These are phyloP conservation scores for Iselma pallidipennis DNA, from an alignment of 2,888 invertebrate species.

Conservation along the genomic window DNA sequence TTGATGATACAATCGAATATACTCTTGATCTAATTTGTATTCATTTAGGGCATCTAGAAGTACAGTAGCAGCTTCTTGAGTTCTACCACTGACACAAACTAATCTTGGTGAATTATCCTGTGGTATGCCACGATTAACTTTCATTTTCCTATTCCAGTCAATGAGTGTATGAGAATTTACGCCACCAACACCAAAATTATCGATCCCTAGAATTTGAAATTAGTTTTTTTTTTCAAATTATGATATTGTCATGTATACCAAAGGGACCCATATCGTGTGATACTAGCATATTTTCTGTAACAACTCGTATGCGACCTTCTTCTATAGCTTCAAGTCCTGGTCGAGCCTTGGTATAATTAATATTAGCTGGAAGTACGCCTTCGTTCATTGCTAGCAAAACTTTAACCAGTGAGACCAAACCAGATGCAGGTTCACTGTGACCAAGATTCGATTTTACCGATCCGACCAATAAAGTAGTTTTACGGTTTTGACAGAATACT, in stretches of 20 bases:
- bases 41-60: conserved; percentile 6
- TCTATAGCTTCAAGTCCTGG: neutral
- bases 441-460: conserved; percentile 93
- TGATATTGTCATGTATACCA: neutral
- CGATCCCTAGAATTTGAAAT: conserved; percentile 5
- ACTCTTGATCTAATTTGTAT: conserved; percentile 8
- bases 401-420: conserved; percentile 72
- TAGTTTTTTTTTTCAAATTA: no score
- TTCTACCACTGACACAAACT: conserved; percentile 75
- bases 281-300: neutral
- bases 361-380: no score
- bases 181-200: conserved; percentile 17
- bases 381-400: no score
- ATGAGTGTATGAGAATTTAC: conserved; percentile 43
- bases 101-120: conserved; percentile 71
- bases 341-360: neutral
- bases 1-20: conserved; percentile 13
- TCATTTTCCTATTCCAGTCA: conserved; percentile 62
- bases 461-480: conserved; percentile 76
- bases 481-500: conserved; percentile 73
- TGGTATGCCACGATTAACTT: conserved; percentile 64
- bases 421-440: conserved; percentile 85
- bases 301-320: neutral
- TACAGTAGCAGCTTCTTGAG: conserved; percentile 42
- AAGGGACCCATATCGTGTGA: neutral